Evolutionary conservation across 2,797 vertebrate species (phyloP).

Genomic region (Molossus molossus): DNA sequence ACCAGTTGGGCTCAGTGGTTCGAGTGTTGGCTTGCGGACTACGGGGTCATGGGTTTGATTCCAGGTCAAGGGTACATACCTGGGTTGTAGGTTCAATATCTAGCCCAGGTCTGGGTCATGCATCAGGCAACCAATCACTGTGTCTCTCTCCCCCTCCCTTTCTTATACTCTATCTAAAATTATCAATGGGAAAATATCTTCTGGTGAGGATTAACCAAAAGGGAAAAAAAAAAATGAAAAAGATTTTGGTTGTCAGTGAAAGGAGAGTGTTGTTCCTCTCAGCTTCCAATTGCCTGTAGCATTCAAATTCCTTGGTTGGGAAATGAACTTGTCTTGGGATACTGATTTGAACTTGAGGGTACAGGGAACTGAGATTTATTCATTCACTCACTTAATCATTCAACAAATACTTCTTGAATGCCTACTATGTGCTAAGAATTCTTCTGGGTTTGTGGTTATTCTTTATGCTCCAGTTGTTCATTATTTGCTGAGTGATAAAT

Average conservation of each 20-base stretch:
- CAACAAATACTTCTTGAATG: conserved; percentile 1
- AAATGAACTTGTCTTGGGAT: neutral
- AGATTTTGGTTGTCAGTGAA: neutral
- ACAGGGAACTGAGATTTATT: conserved; percentile 13
- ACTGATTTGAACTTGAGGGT: conserved; percentile 22
- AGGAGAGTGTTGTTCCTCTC: neutral
- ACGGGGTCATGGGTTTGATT: too few relatives aligned
- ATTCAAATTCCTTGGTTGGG: neutral
- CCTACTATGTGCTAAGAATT: neutral
- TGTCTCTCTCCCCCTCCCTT: too few relatives aligned
- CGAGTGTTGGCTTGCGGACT: too few relatives aligned
- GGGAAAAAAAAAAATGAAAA: too few relatives aligned
- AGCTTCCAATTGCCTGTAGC: neutral
- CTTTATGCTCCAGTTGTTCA: neutral
- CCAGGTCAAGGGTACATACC: too few relatives aligned
- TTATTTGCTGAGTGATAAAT: conserved; percentile 13
- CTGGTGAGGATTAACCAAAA: too few relatives aligned
- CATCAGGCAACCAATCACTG: too few relatives aligned
- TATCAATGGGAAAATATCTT: too few relatives aligned
- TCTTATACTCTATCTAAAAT: too few relatives aligned
- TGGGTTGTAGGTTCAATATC: too few relatives aligned
- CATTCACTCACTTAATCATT: neutral
- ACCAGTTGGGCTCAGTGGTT: too few relatives aligned
- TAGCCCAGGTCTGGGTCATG: too few relatives aligned
- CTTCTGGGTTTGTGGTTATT: neutral